Conservation (phyloP, 2,113 vertebrate species). For the Lepus americanus region DNA sequence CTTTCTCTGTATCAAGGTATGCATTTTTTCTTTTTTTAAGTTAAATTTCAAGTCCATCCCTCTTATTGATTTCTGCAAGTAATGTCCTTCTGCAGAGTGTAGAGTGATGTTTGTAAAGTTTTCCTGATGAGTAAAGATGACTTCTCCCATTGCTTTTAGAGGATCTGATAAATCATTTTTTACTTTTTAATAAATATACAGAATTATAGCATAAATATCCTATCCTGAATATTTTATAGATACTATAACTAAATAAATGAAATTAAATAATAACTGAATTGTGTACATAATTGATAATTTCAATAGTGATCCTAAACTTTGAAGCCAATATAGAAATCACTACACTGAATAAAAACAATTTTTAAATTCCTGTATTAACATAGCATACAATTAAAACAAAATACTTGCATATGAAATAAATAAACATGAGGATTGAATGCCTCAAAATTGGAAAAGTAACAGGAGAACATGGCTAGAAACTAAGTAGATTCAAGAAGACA, state of each 20-base stretch:
- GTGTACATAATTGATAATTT: not conserved
- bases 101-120: not conserved
- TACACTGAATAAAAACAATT: not conserved
- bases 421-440: not conserved
- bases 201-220: not conserved
- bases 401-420: not conserved
- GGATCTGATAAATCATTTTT: not conserved
- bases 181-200: not conserved
- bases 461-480: not conserved
- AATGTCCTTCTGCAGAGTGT: not conserved
- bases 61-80: not conserved
- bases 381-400: not conserved
- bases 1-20: not conserved
- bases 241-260: not conserved
- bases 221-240: not conserved
- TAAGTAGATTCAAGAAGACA: not conserved
- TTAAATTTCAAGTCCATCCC: not conserved
- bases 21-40: not conserved
- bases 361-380: not conserved
- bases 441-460: not conserved
- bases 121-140: not conserved
- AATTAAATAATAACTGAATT: not conserved
- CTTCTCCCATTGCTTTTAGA: not conserved
- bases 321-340: not conserved
- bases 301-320: not conserved